Evolutionary conservation across 2,113 vertebrate species (phyloP).

Genomic region (Syrmaticus mikado): DNA sequence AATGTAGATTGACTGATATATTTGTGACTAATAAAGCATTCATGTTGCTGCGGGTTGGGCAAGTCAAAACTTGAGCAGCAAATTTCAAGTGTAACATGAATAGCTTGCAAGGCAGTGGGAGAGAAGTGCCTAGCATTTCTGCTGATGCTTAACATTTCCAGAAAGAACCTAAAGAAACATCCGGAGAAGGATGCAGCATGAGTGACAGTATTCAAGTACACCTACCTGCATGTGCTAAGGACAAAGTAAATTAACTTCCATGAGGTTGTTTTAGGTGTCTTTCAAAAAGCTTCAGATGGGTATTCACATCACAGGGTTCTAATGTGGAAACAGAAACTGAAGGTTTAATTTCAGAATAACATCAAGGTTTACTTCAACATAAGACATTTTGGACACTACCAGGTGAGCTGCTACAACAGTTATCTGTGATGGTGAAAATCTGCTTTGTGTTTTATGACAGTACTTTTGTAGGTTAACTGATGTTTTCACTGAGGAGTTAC

Average conservation of each 20-base stretch:
- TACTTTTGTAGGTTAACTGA: neutral
- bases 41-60: neutral
- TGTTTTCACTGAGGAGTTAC: neutral
- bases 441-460: neutral
- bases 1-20: neutral
- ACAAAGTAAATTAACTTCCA: neutral
- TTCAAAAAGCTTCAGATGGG: neutral
- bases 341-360: neutral
- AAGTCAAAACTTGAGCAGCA: neutral
- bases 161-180: neutral
- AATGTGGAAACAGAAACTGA: neutral
- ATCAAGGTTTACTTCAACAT: neutral
- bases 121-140: neutral
- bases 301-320: neutral
- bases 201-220: neutral
- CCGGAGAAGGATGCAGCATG: neutral
- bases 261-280: neutral
- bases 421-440: neutral
- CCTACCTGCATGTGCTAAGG: neutral
- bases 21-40: neutral
- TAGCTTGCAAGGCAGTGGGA: neutral
- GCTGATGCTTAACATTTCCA: accelerated
- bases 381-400: neutral
- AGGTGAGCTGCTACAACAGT: neutral
- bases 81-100: neutral